Evolutionary conservation across 2,888 invertebrate species (phyloP), one percentile per base, ranked within the genome.

Genomic region (Operophtera brumata): DNA sequence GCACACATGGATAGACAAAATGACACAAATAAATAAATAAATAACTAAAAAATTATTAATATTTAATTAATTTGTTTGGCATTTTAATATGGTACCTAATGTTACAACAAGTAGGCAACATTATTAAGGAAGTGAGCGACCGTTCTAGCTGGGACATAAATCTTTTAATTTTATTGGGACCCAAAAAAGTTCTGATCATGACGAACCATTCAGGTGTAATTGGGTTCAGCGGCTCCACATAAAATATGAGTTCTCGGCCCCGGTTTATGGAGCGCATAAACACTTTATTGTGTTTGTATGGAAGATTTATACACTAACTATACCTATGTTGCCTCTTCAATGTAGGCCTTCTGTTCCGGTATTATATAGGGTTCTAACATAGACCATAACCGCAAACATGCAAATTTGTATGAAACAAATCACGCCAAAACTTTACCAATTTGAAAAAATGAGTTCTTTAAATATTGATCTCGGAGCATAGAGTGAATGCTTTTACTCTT

Each of bases 221-320:
- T 89, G 88, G 89, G 82, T 79, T 86, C 84, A 84, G 67, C 82
- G 81, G 78, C 79, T 80, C 62, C 78, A 75, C 78, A 84, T 87
- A 87, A 89, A 85, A 88, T 89, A 87, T 84, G 82, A 83, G 86
- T 78, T 82, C 80, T 80, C 75, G 73, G 69, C 70, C 73, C 72
- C 75, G 78, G 85, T 89, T 89, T 89, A 89, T 88, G 78, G 86
- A 78, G 75, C 81, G 78, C 81, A 88, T 87, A 88, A 88, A 89
- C 81, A 80, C 78, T 87, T 88, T 86, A 86, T 86, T 84, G 82
- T 82, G 73, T 80, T 82, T 82, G 11, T 81, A 80, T 84, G 73
- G 73, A 62, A 68, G 65, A 65, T 20, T 20, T 69, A 76, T 70
- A 47, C 40, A 47, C 54, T 48, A 37, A 76, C 69, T 69, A 67